Conservation (phyloP, 2,888 invertebrate species). For the Coenonympha glycerion region DNA sequence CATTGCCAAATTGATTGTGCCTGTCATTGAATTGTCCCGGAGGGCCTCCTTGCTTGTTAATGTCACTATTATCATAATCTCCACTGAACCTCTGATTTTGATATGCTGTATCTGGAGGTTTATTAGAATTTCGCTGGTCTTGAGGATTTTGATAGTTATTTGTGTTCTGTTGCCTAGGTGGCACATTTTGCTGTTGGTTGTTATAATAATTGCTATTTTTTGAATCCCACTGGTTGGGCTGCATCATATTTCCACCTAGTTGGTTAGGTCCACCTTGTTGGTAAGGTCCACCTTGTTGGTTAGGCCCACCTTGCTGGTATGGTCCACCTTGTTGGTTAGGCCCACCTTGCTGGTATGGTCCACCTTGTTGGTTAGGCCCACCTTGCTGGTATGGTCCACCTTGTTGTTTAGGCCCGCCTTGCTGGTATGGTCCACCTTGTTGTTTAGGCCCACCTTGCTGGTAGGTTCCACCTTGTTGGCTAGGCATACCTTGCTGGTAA, state of each 20-base stretch:
- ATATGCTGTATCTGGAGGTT: constrained; percentile 32
- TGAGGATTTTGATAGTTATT: constrained; percentile 13
- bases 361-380: too few species aligned
- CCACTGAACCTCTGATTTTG: constrained; percentile 33
- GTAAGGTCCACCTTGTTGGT: not conserved
- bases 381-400: too few species aligned
- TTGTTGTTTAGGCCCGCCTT: too few species aligned
- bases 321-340: too few species aligned
- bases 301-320: too few species aligned
- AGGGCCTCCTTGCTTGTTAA: constrained; percentile 25
- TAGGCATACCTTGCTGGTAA: too few species aligned
- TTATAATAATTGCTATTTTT: constrained; percentile 35
- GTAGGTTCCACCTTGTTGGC: too few species aligned
- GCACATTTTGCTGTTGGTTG: constrained; percentile 14
- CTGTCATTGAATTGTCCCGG: constrained; percentile 42
- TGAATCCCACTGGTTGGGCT: constrained; percentile 39
- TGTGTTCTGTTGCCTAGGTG: constrained; percentile 12
- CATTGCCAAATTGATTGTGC: constrained; percentile 36
- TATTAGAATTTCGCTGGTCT: constrained; percentile 18
- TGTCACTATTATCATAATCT: constrained; percentile 33
- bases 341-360: too few species aligned
- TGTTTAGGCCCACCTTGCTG: too few species aligned
- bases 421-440: too few species aligned
- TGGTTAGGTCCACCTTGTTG: constrained; percentile 11
- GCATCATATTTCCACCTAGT: constrained; percentile 4